Base-by-base conservation (phyloP, 2,888 invertebrate genomes). In the Punctoribates punctum region DNA sequence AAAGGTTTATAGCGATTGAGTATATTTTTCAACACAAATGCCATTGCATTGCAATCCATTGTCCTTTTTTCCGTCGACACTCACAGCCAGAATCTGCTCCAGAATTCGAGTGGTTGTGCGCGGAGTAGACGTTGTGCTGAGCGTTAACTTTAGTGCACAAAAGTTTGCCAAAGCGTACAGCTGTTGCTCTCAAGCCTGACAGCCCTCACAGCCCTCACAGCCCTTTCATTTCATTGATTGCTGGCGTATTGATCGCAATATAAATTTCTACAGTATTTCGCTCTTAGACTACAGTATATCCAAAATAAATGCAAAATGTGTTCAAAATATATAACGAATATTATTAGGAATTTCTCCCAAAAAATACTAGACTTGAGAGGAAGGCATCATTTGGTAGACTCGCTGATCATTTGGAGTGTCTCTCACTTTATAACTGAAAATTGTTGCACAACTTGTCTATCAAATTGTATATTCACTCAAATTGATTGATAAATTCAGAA, bases 141-240 rank as follows among this genome's bases (percentile, higher is more conserved):
- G n/a, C 65, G 15, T 25, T 65, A 65, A 65, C 65, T 65, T 65
- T 65, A 23, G 34, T 65, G 65, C 34, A 65, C 65, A 65, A 65
- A 42, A 65, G 34, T 65, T 65, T 34, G 65, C 34, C 65, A 34
- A 34, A 65, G n/a, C 65, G 65, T 65, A 34, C 65, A 65, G 65
- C 65, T 65, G 65, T 65, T 65, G 65, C 65, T 65, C 65, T 65
- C 65, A 51, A 51, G 51, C 57, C 57, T 23, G 23, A 57, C 57
- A 57, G 23, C 57, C 57, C 57, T 57, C 57, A 57, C 57, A 65
- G 65, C 65, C 65, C 65, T 65, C 57, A 57, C 57, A 65, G 65
- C 65, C 65, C 65, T 65, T 65, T 65, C 65, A 65, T 65, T 65
- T 65, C 65, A 65, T 65, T 65, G 65, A 65, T 65, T 65, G 65